A percentile compares a stretch with the other conserved stretches of the same genome.
Evolutionary conservation across 2,797 vertebrate species (phyloP).

Genomic region (Pteronotus mesoamericanus): DNA sequence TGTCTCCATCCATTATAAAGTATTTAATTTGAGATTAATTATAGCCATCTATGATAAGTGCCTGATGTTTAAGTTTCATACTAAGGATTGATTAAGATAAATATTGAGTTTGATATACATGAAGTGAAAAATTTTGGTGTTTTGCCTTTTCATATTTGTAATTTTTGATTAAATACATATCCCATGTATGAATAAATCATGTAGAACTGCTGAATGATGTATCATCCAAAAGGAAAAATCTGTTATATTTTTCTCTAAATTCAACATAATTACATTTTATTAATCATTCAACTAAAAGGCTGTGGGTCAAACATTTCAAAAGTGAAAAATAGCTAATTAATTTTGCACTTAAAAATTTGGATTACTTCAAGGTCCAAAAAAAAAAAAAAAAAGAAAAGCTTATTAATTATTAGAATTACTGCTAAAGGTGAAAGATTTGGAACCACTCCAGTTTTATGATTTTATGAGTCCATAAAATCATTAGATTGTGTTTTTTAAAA

Average conservation of each 20-base stretch:
- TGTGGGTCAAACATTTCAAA: constrained; percentile 39
- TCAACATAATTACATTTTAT: constrained; percentile 37
- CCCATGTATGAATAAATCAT: neutral
- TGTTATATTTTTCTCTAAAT: neutral
- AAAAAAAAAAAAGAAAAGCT: neutral
- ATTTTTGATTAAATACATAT: neutral
- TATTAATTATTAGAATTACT: constrained; percentile 50
- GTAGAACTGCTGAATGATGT: neutral
- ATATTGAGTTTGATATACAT: neutral
- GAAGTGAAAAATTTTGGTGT: neutral
- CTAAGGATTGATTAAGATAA: neutral
- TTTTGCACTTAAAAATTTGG: neutral
- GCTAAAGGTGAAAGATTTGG: constrained; percentile 1
- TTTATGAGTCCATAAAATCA: constrained; percentile 10
- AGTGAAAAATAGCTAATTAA: constrained; percentile 5
- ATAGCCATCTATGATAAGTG: neutral
- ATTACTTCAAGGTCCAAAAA: neutral
- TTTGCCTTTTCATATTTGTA: neutral
- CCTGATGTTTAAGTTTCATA: neutral
- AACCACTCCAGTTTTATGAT: neutral
- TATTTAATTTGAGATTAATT: neutral
- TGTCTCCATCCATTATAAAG: neutral
- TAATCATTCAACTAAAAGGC: constrained; percentile 12
- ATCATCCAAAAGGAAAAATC: neutral
- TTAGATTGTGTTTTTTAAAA: neutral